Conservation (phyloP, 2,797 vertebrate genomes). For the Xenopus petersii region DNA sequence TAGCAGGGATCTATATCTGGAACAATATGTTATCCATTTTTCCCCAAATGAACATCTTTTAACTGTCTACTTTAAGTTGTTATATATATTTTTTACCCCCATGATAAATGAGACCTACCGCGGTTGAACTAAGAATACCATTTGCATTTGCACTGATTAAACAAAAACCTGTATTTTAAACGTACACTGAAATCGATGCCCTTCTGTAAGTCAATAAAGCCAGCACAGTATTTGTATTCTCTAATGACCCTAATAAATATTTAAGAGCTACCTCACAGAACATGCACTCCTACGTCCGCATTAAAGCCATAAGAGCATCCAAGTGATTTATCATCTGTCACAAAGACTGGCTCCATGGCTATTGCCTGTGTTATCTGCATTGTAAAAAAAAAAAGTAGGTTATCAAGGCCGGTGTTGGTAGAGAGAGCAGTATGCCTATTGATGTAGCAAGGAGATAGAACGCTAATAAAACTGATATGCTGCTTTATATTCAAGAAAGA, state of each 20-base stretch:
- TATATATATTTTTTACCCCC: too few species aligned
- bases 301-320: conserved; percentile 10
- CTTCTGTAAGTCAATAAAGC: too few species aligned
- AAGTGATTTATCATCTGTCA: conserved; percentile 36
- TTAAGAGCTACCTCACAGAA: background rate
- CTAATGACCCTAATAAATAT: conserved; percentile 1
- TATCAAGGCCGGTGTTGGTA: conserved; percentile 7
- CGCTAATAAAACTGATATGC: conserved; percentile 23
- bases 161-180: too few species aligned
- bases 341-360: conserved; percentile 18
- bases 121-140: too few species aligned
- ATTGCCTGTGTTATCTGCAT: conserved; percentile 8
- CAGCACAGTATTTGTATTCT: background rate
- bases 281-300: conserved; percentile 8
- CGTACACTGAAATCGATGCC: too few species aligned
- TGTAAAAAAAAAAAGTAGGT: background rate
- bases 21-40: too few species aligned
- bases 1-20: too few species aligned
- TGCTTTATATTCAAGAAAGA: background rate
- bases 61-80: too few species aligned
- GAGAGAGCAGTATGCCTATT: conserved; percentile 26
- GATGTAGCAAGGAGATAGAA: conserved; percentile 19
- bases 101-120: too few species aligned
- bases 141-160: too few species aligned
- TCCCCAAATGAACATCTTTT: too few species aligned